A percentile compares a stretch with the other conserved stretches of the same genome.
These are phyloP conservation scores for Vulpes lagopus DNA, from an alignment of 2,113 vertebrate genomes.

Conservation along the genomic window DNA sequence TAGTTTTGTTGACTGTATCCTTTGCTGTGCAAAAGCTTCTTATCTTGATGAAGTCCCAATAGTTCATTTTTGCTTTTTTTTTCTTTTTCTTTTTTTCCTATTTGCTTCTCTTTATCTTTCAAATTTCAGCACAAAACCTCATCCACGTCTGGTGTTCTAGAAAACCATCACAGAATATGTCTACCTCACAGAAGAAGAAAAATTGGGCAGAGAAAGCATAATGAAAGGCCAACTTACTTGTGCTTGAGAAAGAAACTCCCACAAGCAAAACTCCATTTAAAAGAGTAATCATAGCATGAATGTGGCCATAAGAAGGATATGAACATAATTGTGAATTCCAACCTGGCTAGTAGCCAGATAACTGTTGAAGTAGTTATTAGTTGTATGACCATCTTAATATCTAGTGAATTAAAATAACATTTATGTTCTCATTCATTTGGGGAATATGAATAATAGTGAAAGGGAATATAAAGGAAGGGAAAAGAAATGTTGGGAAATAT, in stretches of 20 bases:
- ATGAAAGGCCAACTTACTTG: neutral
- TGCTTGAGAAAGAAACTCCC: neutral
- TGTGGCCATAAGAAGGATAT: neutral
- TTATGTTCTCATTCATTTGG: too few relatives aligned
- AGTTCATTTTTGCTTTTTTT: too few relatives aligned
- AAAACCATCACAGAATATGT: neutral
- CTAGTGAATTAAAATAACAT: neutral
- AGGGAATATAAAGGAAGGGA: too few relatives aligned
- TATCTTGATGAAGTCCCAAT: too few relatives aligned
- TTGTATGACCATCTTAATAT: neutral
- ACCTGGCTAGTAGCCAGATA: neutral
- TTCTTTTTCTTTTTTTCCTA: neutral
- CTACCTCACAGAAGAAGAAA: slow-evolving; percentile 1
- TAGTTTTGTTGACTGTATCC: too few relatives aligned
- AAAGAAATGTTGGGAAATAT: too few relatives aligned
- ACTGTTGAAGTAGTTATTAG: neutral
- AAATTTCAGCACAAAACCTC: neutral
- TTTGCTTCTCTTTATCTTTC: neutral
- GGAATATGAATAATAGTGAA: too few relatives aligned
- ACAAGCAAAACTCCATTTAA: neutral
- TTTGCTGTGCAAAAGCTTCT: too few relatives aligned
- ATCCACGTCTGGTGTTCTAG: neutral
- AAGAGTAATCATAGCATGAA: neutral
- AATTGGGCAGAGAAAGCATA: neutral
- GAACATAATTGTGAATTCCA: neutral